Evolutionary conservation across 2,888 invertebrate species (phyloP).

Genomic region (Arrhopalites spinosus): DNA sequence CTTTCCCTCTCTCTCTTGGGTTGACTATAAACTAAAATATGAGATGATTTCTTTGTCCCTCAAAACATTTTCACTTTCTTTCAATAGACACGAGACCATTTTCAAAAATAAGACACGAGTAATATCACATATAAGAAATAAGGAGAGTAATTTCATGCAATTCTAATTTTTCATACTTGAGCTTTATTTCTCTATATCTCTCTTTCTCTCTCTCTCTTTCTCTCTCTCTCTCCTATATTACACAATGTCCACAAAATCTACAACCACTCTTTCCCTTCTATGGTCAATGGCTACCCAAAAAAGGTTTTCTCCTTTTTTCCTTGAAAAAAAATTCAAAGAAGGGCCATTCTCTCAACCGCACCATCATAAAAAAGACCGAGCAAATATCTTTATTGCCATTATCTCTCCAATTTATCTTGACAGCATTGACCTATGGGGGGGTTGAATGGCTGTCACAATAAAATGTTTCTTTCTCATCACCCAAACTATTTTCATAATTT

Average conservation of each 20-base stretch:
- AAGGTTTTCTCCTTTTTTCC: not conserved
- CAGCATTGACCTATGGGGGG: too few relatives aligned
- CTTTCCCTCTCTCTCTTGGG: not conserved
- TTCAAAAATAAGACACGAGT: not conserved
- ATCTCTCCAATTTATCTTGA: too few relatives aligned
- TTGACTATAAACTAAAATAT: too few relatives aligned
- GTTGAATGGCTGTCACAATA: too few relatives aligned
- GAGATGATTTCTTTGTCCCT: not conserved
- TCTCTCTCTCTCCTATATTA: not conserved
- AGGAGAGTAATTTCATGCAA: slow-evolving; percentile 24
- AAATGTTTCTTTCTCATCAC: too few relatives aligned
- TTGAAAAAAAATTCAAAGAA: not conserved
- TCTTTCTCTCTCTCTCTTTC: not conserved
- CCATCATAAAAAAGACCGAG: too few relatives aligned
- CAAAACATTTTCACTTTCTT: not conserved
- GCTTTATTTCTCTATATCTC: slow-evolving; percentile 1
- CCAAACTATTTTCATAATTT: too few relatives aligned
- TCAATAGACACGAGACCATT: not conserved
- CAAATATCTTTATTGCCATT: too few relatives aligned
- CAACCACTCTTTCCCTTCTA: too few relatives aligned
- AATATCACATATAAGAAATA: not conserved
- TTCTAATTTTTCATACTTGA: slow-evolving; percentile 26
- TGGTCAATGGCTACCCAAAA: too few relatives aligned
- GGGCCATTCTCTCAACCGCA: not conserved
- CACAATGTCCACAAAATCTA: not conserved